phyloP scores from a whole-genome alignment of 2,797 vertebrate species.

The Serranus cabrilla region DNA sequence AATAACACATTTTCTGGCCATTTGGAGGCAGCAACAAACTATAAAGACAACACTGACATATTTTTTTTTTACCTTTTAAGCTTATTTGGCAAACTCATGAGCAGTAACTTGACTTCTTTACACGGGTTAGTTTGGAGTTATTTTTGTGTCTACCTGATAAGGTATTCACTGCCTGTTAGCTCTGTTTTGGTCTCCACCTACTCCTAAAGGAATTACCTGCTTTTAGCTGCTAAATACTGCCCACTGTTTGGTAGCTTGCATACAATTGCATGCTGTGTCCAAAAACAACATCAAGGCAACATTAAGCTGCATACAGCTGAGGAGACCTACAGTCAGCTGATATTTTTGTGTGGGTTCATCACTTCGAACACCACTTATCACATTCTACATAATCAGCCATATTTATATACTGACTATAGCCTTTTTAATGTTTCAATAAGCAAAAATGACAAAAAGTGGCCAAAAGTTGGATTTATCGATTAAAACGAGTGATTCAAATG shows the following conservation, averaged over 20 bases:
- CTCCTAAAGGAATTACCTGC: not conserved
- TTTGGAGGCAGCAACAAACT: not conserved
- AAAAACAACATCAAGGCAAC: too few species aligned
- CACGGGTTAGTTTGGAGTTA: not conserved
- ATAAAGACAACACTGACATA: not conserved
- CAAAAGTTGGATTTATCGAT: not conserved
- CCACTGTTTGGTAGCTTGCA: not conserved
- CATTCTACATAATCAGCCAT: not conserved
- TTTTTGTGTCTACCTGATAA: not conserved
- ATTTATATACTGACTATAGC: too few species aligned
- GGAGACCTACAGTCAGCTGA: not conserved
- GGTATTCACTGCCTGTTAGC: not conserved
- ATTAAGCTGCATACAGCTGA: not conserved
- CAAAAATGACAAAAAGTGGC: not conserved
- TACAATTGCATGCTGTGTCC: too few species aligned
- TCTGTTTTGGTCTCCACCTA: constrained; percentile 9
- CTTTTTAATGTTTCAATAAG: not conserved
- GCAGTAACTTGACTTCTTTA: not conserved
- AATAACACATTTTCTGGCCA: not conserved
- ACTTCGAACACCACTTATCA: not conserved
- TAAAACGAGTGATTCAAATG: not conserved
- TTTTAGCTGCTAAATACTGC: not conserved
- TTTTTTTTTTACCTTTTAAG: not conserved
- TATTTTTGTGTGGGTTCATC: not conserved
- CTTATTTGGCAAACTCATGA: not conserved